These are phyloP conservation scores for Alexandromys fortis DNA, from an alignment of 2,113 vertebrate genomes.

Conservation along the genomic window DNA sequence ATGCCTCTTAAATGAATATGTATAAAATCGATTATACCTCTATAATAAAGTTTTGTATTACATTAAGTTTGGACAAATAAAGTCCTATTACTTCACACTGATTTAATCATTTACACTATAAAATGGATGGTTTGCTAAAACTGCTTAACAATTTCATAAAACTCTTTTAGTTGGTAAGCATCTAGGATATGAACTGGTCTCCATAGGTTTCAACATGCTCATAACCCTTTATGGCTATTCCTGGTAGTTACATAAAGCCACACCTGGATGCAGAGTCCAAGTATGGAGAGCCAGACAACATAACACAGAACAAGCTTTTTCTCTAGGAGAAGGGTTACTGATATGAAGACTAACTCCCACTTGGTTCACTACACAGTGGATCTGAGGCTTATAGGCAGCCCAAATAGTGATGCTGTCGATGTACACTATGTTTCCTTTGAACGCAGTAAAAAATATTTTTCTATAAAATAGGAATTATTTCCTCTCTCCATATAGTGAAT, in stretches of 20 bases:
- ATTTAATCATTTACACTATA: background rate
- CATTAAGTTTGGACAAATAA: constrained; percentile 40
- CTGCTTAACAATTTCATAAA: background rate
- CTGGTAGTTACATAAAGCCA: background rate
- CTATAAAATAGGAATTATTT: background rate
- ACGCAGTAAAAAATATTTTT: background rate
- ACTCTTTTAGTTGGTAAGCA: background rate
- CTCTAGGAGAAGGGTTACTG: background rate
- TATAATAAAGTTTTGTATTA: background rate
- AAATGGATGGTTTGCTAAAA: background rate
- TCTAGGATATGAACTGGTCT: background rate
- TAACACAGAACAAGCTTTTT: background rate
- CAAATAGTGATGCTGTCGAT: background rate
- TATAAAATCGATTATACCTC: background rate
- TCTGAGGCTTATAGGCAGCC: background rate
- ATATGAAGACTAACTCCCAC: background rate
- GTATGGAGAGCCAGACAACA: background rate
- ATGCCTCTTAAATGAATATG: background rate
- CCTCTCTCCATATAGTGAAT: background rate
- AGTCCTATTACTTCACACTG: background rate
- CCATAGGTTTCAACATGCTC: background rate
- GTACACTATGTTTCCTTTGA: background rate
- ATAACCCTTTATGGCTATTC: constrained; percentile 34
- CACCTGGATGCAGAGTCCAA: background rate
- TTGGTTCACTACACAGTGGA: background rate